phyloP scores from a whole-genome alignment of 2,888 invertebrate genomes.

The Gryllus longicercus region DNA sequence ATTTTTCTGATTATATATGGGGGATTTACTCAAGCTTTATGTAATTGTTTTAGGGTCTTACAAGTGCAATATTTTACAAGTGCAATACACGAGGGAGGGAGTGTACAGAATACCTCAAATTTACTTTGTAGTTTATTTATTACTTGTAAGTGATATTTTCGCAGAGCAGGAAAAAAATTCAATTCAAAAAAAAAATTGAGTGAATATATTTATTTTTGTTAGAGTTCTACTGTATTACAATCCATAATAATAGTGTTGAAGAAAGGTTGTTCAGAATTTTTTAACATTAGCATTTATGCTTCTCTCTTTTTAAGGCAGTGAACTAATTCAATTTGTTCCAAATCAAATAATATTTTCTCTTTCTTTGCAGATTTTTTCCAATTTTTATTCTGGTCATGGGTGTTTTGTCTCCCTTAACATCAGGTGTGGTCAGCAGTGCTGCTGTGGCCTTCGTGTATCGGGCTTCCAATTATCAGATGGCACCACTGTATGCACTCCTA shows the following conservation, averaged over 20 bases:
- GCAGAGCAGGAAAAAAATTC: no score
- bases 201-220: no score
- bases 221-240: no score
- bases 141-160: no score
- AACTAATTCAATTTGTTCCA: no score
- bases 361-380: slow-evolving; percentile 61
- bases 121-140: no score
- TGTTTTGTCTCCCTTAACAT: slow-evolving; percentile 80
- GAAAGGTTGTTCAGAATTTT: slow-evolving; percentile 20
- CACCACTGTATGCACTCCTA: slow-evolving; percentile 84
- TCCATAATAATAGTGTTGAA: no score
- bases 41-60: background rate
- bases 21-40: background rate
- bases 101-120: no score
- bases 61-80: no score
- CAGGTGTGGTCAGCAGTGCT: slow-evolving; percentile 85
- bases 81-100: no score
- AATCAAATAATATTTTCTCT: background rate
- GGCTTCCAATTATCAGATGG: slow-evolving; percentile 84
- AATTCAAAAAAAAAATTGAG: no score
- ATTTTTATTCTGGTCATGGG: slow-evolving; percentile 85
- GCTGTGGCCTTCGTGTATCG: slow-evolving; percentile 91
- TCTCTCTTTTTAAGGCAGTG: no score
- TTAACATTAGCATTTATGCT: background rate
- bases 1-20: background rate